Percentiles rank a stretch among this genome's conserved stretches.
These are phyloP conservation scores for Idris sp. DNA, from an alignment of 1,140 invertebrate genomes.

Conservation along the genomic window DNA sequence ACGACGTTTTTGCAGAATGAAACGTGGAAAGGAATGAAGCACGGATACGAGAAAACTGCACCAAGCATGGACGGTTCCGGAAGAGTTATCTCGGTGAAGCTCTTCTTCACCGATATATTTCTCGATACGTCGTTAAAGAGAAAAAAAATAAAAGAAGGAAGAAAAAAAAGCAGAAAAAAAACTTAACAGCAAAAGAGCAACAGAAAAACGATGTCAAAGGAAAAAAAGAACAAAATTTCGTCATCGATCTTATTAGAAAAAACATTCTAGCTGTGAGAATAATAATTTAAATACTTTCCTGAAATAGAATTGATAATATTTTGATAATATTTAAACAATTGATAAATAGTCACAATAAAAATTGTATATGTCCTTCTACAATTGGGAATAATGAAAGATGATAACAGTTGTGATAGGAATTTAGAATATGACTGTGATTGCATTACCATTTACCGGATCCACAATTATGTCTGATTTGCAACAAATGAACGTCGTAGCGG, in stretches of 20 bases:
- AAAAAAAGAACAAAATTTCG: too few species aligned
- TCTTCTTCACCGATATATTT: conserved; percentile 51
- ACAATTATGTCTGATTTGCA: conserved; percentile 26
- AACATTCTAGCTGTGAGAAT: too few species aligned
- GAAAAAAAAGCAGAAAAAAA: neutral
- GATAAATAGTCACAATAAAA: too few species aligned
- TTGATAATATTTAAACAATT: too few species aligned
- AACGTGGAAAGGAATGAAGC: conserved; percentile 45
- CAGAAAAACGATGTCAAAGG: conserved; percentile 7
- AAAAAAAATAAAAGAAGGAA: conserved; percentile 16
- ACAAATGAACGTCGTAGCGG: conserved; percentile 12
- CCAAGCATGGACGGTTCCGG: conserved; percentile 38
- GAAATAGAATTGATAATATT: too few species aligned
- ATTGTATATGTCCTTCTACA: too few species aligned
- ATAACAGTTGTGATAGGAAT: too few species aligned
- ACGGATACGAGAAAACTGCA: conserved; percentile 41
- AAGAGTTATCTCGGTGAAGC: conserved; percentile 50
- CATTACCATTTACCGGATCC: too few species aligned
- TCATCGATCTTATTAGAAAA: too few species aligned
- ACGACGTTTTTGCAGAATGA: conserved; percentile 51
- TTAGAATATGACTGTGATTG: too few species aligned
- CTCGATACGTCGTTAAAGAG: conserved; percentile 34
- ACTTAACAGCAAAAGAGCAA: neutral
- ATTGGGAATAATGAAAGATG: too few species aligned
- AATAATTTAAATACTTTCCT: too few species aligned